Conservation (phyloP, 2,113 vertebrate species). For the Rutilus rutilus region DNA sequence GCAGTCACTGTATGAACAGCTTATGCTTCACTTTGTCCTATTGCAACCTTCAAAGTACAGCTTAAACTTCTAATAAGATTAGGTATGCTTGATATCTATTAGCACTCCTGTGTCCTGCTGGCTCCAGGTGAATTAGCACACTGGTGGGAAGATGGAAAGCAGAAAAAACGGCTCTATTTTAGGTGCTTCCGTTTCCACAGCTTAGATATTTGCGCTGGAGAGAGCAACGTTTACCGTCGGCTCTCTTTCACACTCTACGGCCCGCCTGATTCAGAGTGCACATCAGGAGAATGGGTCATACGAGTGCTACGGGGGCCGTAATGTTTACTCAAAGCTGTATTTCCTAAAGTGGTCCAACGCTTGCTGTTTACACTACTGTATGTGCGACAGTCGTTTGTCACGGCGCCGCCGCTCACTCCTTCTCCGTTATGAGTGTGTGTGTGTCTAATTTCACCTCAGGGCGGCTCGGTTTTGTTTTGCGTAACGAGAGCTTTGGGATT, state of each 20-base stretch:
- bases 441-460: constrained; percentile 49
- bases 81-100: constrained; percentile 66
- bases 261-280: constrained; percentile 27
- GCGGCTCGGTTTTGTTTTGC: constrained; percentile 57
- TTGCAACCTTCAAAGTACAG: constrained; percentile 68
- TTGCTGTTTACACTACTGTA: constrained; percentile 44
- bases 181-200: constrained; percentile 60
- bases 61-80: constrained; percentile 74
- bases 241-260: constrained; percentile 43
- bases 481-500: constrained; percentile 60
- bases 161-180: constrained; percentile 51
- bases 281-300: constrained; percentile 22
- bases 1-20: constrained; percentile 14
- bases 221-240: constrained; percentile 53
- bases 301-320: constrained; percentile 27
- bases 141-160: constrained; percentile 1
- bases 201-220: constrained; percentile 65
- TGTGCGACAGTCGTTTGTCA: constrained; percentile 43
- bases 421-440: neutral
- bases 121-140: constrained; percentile 62
- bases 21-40: constrained; percentile 52
- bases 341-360: constrained; percentile 17
- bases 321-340: constrained; percentile 45
- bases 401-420: constrained; percentile 35
- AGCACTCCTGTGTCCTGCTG: constrained; percentile 55